A percentile compares a stretch with the other conserved stretches of the same genome.
Evolutionary conservation across 2,888 invertebrate genomes (phyloP).

Genomic region (Colletes collaris): DNA sequence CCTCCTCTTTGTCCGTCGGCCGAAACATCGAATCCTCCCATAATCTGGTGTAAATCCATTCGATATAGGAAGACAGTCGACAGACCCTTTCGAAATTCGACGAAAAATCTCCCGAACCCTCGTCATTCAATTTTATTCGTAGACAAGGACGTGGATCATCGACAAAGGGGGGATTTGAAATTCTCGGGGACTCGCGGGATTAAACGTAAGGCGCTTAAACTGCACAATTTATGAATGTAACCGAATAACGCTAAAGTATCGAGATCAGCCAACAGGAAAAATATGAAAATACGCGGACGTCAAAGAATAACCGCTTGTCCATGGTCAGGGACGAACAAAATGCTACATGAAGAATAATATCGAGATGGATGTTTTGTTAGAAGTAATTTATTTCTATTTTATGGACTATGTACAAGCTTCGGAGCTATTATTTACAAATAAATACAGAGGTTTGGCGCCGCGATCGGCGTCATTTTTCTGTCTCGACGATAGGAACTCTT

Average conservation of each 20-base stretch:
- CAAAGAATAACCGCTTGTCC: too few relatives aligned
- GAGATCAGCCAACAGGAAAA: not conserved
- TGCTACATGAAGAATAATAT: not conserved
- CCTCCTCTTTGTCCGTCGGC: not conserved
- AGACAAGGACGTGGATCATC: not conserved
- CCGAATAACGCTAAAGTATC: not conserved
- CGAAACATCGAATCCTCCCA: slow-evolving; percentile 13
- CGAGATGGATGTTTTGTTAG: not conserved
- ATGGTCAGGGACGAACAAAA: too few relatives aligned
- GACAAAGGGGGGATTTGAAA: slow-evolving; percentile 28
- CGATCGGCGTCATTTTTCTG: slow-evolving; percentile 57
- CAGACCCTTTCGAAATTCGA: slow-evolving; percentile 33
- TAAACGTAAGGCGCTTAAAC: slow-evolving; percentile 53
- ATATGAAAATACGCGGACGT: not conserved
- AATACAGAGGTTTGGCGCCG: slow-evolving; percentile 75
- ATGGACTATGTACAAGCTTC: slow-evolving; percentile 66
- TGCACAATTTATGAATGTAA: not conserved
- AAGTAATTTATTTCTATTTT: slow-evolving; percentile 53
- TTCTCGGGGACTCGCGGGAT: slow-evolving; percentile 24
- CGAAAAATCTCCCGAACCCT: slow-evolving; percentile 30
- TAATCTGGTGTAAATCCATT: slow-evolving; percentile 34
- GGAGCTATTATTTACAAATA: slow-evolving; percentile 77
- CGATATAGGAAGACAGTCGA: slow-evolving; percentile 32
- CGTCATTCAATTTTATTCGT: slow-evolving; percentile 36
- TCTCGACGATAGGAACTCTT: slow-evolving; percentile 80